Evolutionary conservation across 2,797 vertebrate genomes (phyloP), one percentile per base, ranked within the genome.

Genomic region (Trachops cirrhosus): DNA sequence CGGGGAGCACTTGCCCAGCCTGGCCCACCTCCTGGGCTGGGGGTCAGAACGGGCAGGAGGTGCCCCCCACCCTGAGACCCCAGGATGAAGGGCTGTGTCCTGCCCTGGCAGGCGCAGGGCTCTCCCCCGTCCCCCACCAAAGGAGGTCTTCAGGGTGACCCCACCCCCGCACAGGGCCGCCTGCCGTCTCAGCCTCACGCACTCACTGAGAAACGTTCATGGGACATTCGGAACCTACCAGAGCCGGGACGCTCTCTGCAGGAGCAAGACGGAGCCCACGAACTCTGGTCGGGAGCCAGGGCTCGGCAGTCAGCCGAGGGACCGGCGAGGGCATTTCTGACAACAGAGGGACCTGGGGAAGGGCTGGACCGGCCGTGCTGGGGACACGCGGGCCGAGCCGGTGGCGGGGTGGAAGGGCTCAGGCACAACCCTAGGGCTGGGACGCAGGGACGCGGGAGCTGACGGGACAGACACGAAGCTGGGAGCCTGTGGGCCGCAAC

Each of bases 171-270:
- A 5, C 26, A 2, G 5, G 24, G 22, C 67, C 34, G 6, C 59
- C 44, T 18, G 32, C 3, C 11, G 41, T 34, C 54, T 54, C 1
- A 0, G 5, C 19, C 48, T 73, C 22, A 11, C 16, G 29, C 21
- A 0, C 10, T 12, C 1, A 3, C 10, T 12, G 0, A 3, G 41
- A 34, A 22, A 2, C 6, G 0, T 3, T 68, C 90, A 10, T 18
- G 24, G 41, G 24, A 24, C 9, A 6, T 0, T 0, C 0, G 5
- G n/a, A 41, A 11, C 48, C 74, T 39, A 0, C 29, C 67, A 0
- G 0, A 18, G 41, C 41, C 18, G 5, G n/a, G 62, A 39, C 11
- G 6, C 11, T 41, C 68, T 7, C 22, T 41, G 68, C 10, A 41
- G 68, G 37, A 70, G 34, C 34, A 39, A 22, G 67, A 70, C 34